Base-by-base conservation (phyloP, 2,797 vertebrate species). In the Leptodactylus fallax region DNA sequence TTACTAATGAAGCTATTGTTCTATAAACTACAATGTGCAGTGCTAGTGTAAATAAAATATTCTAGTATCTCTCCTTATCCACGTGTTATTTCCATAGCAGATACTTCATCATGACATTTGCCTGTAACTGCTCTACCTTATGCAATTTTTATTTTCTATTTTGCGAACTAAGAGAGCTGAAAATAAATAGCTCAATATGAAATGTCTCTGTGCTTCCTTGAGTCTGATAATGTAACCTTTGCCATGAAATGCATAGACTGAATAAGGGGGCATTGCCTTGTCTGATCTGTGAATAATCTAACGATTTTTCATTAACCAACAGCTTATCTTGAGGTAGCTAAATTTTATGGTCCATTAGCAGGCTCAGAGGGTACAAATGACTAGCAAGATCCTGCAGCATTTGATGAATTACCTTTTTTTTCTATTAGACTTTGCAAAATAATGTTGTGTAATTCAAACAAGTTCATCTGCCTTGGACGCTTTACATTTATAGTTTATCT, bases 341-440 rank as follows among this genome's bases (percentile, higher is more conserved):
- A 93, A 94, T 94, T 94, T 93, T 93, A 94, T 92, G 93, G 93
- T 79, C 94, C 93, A 94, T 94, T 94, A 94, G 90, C 91, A 91
- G 90, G 88, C 92, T 92, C 90, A 92, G 92, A 93, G 19, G 72
- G 90, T 90, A 91, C 91, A 94, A 93, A 94, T 91, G 91, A 91
- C 90, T 92, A 93, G 91, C 90, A 90, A 90, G 83, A 86, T 90
- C 90, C 92, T 92, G 92, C 91, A 90, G 87, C 77, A 84, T 81
- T 92, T 94, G 92, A 94, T 92, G 88, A 93, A 93, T 93, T 91
- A 85, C 87, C 85, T 91, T 0, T 0, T 85, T 92, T 89, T 67
- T 45, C 91, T 36, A 0, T 0, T 7, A 74, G 84, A 3, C 0
- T 86, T 79, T 72, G 87, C 86, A 90, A 90, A 89, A 88, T 58